phyloP scores from a whole-genome alignment of 2,888 invertebrate species.

The Aphodius sticticus region DNA sequence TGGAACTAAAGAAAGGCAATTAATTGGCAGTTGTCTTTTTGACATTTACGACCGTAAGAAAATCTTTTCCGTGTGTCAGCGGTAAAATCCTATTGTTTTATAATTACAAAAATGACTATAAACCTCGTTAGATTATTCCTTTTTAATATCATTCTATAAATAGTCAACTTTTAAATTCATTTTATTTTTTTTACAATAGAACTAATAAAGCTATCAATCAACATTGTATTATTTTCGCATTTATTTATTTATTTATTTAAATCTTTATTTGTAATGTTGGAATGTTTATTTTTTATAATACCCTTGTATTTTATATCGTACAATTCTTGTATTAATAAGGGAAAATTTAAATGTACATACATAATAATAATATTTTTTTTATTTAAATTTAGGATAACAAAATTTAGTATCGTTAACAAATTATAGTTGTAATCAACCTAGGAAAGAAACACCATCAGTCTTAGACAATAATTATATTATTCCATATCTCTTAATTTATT shows the following conservation, averaged over 20 bases:
- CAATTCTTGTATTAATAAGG: conserved; percentile 26
- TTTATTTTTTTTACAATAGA: conserved; percentile 31
- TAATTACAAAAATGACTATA: conserved; percentile 9
- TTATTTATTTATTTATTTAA: conserved; percentile 33
- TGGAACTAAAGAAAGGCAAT: conserved; percentile 11
- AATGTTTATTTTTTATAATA: conserved; percentile 30
- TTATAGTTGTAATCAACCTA: conserved; percentile 25
- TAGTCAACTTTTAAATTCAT: conserved; percentile 40
- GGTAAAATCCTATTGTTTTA: conserved; percentile 11
- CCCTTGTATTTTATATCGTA: conserved; percentile 24
- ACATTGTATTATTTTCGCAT: conserved; percentile 11
- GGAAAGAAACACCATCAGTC: conserved; percentile 40
- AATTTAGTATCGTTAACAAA: background rate
- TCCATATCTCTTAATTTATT: conserved; percentile 31
- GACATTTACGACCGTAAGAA: background rate
- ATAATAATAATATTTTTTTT: conserved; percentile 25
- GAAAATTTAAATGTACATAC: background rate
- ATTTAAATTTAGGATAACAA: conserved; percentile 9
- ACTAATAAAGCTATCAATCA: conserved; percentile 37
- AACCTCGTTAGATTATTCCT: conserved; percentile 7
- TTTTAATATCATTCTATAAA: conserved; percentile 38
- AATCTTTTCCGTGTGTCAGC: background rate
- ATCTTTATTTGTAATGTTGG: conserved; percentile 35
- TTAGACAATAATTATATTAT: conserved; percentile 32
- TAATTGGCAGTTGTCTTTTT: conserved; percentile 22